These are phyloP conservation scores for Tryphoninae sp. DNA, from an alignment of 2,888 invertebrate genomes.

Conservation along the genomic window DNA sequence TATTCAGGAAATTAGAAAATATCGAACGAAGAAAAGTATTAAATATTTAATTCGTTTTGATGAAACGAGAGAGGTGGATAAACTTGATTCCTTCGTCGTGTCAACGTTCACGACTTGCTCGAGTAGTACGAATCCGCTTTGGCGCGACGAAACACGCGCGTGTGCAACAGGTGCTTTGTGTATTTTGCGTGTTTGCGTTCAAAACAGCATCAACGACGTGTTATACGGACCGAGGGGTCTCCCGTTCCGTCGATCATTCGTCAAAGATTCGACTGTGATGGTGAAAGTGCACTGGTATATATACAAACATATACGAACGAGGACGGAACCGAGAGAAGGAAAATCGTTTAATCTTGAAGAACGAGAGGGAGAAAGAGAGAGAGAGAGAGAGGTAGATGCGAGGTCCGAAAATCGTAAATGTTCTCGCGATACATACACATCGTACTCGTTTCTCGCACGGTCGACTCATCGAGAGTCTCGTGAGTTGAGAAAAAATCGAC, in stretches of 20 bases:
- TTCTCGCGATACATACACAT: background rate
- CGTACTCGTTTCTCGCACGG: conserved; percentile 25
- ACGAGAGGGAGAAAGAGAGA: background rate
- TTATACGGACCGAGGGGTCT: background rate
- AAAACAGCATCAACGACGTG: conserved; percentile 18
- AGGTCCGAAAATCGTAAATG: conserved; percentile 47
- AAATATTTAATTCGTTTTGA: background rate
- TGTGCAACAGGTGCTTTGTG: conserved; percentile 60
- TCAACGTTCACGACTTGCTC: background rate
- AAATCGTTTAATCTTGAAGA: conserved; percentile 9
- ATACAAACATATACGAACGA: background rate
- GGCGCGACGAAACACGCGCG: conserved; percentile 46
- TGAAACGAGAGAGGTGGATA: conserved; percentile 33
- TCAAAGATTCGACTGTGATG: conserved; percentile 28
- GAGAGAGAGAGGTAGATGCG: conserved; percentile 26
- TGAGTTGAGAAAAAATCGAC: conserved; percentile 32
- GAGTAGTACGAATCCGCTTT: conserved; percentile 37
- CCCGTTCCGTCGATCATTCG: conserved; percentile 39
- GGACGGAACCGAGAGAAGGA: conserved; percentile 27
- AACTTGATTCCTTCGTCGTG: conserved; percentile 13
- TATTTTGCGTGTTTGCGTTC: conserved; percentile 43
- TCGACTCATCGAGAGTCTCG: conserved; percentile 24
- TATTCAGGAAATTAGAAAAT: background rate
- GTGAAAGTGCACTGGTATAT: conserved; percentile 27
- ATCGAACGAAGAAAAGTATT: background rate